These are phyloP conservation scores for Ooceraea biroi DNA, from an alignment of 1,140 invertebrate genomes.

Conservation along the genomic window DNA sequence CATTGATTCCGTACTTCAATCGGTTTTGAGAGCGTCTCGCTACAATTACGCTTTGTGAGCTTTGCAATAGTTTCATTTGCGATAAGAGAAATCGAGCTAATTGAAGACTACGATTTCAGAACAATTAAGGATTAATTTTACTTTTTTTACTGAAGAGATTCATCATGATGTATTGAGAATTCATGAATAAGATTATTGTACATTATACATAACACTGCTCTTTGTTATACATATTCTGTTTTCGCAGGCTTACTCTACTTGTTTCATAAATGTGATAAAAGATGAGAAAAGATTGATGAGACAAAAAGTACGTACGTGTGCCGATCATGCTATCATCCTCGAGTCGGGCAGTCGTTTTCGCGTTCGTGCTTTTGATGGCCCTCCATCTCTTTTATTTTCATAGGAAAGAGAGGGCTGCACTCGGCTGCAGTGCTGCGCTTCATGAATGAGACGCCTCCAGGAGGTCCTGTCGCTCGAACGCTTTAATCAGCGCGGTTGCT, in stretches of 20 bases:
- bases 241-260: not conserved
- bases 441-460: not conserved
- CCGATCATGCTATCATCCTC: not conserved
- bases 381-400: not conserved
- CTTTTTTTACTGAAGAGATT: no score
- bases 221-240: no score
- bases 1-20: slow-evolving; percentile 66
- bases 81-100: slow-evolving; percentile 46
- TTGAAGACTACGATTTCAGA: slow-evolving; percentile 14
- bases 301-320: not conserved
- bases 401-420: not conserved
- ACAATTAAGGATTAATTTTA: not conserved
- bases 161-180: not conserved
- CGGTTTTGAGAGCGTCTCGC: slow-evolving; percentile 36
- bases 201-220: not conserved
- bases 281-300: not conserved
- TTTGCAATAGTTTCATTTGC: slow-evolving; percentile 50
- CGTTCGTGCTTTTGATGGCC: not conserved
- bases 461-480: slow-evolving; percentile 30
- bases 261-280: not conserved
- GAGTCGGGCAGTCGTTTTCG: slow-evolving; percentile 8
- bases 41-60: slow-evolving; percentile 48
- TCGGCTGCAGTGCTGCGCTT: not conserved
- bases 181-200: not conserved
- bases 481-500: slow-evolving; percentile 65